phyloP scores from a whole-genome alignment of 2,888 invertebrate genomes.

The Aricia artaxerxes region DNA sequence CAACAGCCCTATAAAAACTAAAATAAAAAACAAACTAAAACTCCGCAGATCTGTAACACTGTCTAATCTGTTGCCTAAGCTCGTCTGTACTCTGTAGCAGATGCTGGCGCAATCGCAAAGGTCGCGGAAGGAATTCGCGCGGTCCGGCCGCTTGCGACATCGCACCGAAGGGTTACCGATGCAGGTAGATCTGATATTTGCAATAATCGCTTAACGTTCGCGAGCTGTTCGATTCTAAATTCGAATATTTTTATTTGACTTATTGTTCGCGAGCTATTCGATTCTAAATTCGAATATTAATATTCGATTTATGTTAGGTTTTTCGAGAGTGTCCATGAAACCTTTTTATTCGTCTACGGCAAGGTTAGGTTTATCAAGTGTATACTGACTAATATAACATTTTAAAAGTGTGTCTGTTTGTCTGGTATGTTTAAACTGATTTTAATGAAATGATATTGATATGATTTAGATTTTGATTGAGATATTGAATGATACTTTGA shows the following conservation, averaged over 20 bases:
- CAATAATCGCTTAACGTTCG: slow-evolving; percentile 43
- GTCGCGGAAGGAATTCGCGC: slow-evolving; percentile 79
- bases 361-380: too few relatives aligned
- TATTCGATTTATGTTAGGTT: not conserved
- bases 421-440: too few relatives aligned
- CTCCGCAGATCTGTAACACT: slow-evolving; percentile 51
- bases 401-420: too few relatives aligned
- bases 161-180: slow-evolving; percentile 54
- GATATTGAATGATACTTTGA: too few relatives aligned
- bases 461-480: too few relatives aligned
- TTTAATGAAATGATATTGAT: too few relatives aligned
- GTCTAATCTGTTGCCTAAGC: slow-evolving; percentile 73
- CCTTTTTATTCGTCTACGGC: too few relatives aligned
- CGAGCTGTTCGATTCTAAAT: slow-evolving; percentile 34
- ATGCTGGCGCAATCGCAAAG: slow-evolving; percentile 77
- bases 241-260: slow-evolving; percentile 3
- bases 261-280: slow-evolving; percentile 5
- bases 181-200: slow-evolving; percentile 49
- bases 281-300: slow-evolving; percentile 12
- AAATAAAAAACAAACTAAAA: not conserved
- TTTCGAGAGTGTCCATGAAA: too few relatives aligned
- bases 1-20: not conserved
- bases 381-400: too few relatives aligned
- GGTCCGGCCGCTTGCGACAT: slow-evolving; percentile 75
- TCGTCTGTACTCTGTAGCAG: slow-evolving; percentile 72